Evolutionary conservation across 2,113 vertebrate species (phyloP).

Genomic region (Perca flavescens): DNA sequence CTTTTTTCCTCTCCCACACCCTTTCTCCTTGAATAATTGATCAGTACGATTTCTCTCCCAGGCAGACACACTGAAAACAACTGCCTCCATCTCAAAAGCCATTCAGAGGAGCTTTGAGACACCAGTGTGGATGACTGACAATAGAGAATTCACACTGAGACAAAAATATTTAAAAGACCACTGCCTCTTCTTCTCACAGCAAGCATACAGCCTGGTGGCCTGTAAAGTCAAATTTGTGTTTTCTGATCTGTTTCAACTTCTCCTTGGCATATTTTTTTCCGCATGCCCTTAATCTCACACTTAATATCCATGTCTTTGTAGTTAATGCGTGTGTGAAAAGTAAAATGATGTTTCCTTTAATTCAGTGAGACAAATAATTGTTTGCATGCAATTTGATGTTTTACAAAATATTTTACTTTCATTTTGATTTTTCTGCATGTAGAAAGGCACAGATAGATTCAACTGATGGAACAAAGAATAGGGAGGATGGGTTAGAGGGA

Average conservation of each 20-base stretch:
- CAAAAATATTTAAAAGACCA: slow-evolving; percentile 8
- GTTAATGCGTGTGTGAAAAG: slow-evolving; percentile 16
- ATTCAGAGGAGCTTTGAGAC: slow-evolving; percentile 48
- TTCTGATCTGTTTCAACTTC: background rate
- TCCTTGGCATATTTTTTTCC: background rate
- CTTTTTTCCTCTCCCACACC: slow-evolving; percentile 53
- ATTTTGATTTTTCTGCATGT: background rate
- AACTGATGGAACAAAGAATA: slow-evolving; percentile 32
- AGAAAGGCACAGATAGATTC: slow-evolving; percentile 13
- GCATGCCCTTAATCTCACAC: background rate
- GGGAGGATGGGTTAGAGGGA: slow-evolving; percentile 20
- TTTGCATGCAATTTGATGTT: background rate
- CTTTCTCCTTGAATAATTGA: slow-evolving; percentile 81
- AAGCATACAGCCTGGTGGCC: background rate
- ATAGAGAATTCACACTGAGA: slow-evolving; percentile 30
- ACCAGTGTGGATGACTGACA: slow-evolving; percentile 41
- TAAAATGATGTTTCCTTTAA: background rate
- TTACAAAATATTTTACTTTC: background rate
- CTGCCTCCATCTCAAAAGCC: slow-evolving; percentile 56
- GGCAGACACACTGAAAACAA: slow-evolving; percentile 65
- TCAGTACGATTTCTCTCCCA: slow-evolving; percentile 70
- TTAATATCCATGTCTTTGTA: slow-evolving; percentile 5
- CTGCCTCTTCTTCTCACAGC: slow-evolving; percentile 18
- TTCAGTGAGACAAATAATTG: background rate
- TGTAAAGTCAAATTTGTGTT: background rate